Base-by-base conservation (phyloP, 2,888 invertebrate genomes). In the Gymnocheta viridis region DNA sequence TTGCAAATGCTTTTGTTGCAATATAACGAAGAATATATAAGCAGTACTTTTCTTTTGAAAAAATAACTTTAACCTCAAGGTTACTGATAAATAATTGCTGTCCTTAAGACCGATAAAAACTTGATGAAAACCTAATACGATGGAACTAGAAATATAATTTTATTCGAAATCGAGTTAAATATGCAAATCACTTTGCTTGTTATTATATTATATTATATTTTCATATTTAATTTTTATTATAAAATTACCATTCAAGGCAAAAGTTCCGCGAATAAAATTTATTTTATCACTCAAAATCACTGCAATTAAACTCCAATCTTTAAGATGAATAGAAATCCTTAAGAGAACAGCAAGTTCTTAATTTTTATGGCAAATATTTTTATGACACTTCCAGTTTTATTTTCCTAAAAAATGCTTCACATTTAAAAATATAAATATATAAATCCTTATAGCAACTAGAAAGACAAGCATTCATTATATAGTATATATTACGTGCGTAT, bases 401-500 rank as follows among this genome's bases (percentile, higher is more conserved):
- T 54, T 1, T 19, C 9, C n/a, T n/a, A 0, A n/a, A 58, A 58
- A 17, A 12, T 4, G 2, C n/a, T 5, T n/a, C 2, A 19, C 22
- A 54, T 54, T 24, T 27, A 27, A 27, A n/a, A 12, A 35, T n/a
- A n/a, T n/a, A n/a, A 14, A 24, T 41, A 24, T 41, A n/a, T 4
- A 38, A 24, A n/a, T 9, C 7, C 7, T 62, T 41, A n/a, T 12
- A 27, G 10, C 12, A 62, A 14, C 12, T 2, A 27, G 1, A 0
- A 47, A 47, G 19, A 19, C 44, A n/a, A n/a, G 17, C n/a, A 54
- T 49, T 38, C 27, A 54, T 54, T 54, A 62, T 12, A n/a, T n/a
- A n/a, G n/a, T n/a, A n/a, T n/a, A n/a, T n/a, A 29, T 10, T 29
- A 64, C 64, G 51, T 69, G 69, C 24, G 24, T 35, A 17, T 12